Evolutionary conservation across 2,113 vertebrate species (phyloP), one percentile per base, ranked within the genome.

Genomic region (Centropristis striata): DNA sequence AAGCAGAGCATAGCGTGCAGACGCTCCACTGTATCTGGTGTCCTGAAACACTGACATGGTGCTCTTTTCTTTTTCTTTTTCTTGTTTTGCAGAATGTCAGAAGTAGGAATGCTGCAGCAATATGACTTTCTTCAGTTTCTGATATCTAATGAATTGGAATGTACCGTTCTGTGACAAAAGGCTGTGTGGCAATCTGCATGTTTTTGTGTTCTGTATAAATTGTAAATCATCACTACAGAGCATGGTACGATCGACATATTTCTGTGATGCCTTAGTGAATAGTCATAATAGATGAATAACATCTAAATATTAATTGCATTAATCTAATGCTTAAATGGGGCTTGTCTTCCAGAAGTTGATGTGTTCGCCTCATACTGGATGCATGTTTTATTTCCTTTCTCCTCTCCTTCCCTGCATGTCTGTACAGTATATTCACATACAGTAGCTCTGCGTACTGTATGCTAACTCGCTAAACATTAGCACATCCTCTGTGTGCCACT

Each of bases 241-340:
- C 90, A 90, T 92, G 90, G 49, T 28, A 37, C 44, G 28, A 82
- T 27, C 28, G 53, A 72, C 73, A 53, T 77, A 57, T 79, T 86
- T 86, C 75, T 91, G 80, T 89, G 76, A 88, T 53, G 81, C 83
- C 85, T 90, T 87, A 54, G 79, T 64, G 51, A 80, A 80, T 70
- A 61, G 61, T 75, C 21, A 8, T 41, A 23, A 39, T 86, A 87
- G 87, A 89, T 81, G 68, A 75, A n/a, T 27, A 53, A 58, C 75
- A 87, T 87, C 87, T 86, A 78, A 75, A 77, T 81, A 86, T 75
- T 32, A 63, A 68, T 65, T 81, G 84, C 80, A 87, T 86, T 85
- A 79, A 82, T 84, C 75, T n/a, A 25, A 83, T 75, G 75, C 72
- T 71, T 39, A 57, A 37, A 25, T 32, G 58, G 42, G 59, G 57